Conservation (phyloP, 1,140 invertebrate genomes). For the Lepidurus arcticus region DNA sequence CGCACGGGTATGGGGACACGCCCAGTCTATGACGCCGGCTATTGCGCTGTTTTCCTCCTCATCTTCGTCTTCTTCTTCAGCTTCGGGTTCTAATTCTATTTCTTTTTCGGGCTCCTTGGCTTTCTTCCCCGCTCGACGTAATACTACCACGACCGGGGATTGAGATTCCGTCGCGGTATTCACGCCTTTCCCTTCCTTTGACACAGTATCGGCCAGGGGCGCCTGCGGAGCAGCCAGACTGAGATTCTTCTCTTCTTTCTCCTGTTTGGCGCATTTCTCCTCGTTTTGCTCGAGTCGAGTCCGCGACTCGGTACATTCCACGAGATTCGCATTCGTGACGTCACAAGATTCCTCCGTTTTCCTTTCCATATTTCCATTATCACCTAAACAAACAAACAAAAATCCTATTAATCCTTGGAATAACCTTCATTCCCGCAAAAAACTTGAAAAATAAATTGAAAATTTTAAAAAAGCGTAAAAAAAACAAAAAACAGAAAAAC, state of each 20-base stretch:
- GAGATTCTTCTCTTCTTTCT: not conserved
- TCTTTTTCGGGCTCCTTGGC: constrained; percentile 27
- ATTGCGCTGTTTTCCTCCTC: constrained; percentile 41
- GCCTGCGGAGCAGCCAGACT: not conserved
- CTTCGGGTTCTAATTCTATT: not conserved
- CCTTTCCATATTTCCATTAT: not conserved
- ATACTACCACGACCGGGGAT: constrained; percentile 28
- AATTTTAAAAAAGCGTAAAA: not conserved
- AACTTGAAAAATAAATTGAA: not conserved
- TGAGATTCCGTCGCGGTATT: not conserved
- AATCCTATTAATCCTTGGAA: not conserved
- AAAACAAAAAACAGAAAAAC: no score
- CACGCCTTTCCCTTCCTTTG: not conserved
- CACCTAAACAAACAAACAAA: not conserved
- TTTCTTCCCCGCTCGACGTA: not conserved
- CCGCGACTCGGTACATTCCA: not conserved
- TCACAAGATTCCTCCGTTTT: constrained; percentile 5
- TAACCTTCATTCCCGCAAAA: no score
- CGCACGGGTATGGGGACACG: constrained; percentile 55
- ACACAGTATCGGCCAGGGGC: not conserved
- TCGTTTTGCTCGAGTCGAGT: not conserved
- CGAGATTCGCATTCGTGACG: not conserved
- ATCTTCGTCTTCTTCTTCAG: not conserved
- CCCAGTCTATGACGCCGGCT: constrained; percentile 64
- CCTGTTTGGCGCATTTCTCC: not conserved